Evolutionary conservation across 2,888 invertebrate genomes (phyloP), one percentile per base, ranked within the genome.

Genomic region (Tetheella fluctuosa): DNA sequence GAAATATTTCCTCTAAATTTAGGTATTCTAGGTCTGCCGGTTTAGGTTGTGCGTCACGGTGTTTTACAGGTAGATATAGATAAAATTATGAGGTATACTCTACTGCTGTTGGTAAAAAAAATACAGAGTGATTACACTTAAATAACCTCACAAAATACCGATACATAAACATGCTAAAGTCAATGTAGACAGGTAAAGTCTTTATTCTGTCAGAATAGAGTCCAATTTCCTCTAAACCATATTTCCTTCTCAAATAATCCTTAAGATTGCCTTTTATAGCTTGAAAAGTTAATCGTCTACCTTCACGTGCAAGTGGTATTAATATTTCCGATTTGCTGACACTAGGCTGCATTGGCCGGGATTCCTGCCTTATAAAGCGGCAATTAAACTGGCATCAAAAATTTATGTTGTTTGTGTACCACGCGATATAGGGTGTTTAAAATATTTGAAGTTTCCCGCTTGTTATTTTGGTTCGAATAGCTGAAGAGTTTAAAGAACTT

Each of bases 271-370:
- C 20, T 20, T 48, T 48, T 20, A 5, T n/a, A n/a, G n/a, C n/a
- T n/a, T n/a, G n/a, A 65, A 75, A 79, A 72, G 78, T 75, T 73
- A 77, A 79, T 71, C 71, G 74, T 2, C 61, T 58, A 23, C 57
- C 54, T 67, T 83, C 74, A 81, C 80, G 82, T 82, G 83, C 64
- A 20, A 39, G 53, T 59, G 72, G 64, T 77, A 77, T 79, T 80
- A 80, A 78, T 79, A 78, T 77, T 80, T 78, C 73, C 75, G 57
- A 65, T 67, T 68, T 54, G 61, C 64, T 65, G 69, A 65, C 67
- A 64, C 58, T 54, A 48, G 55, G 62, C 62, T 61, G 56, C 58
- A 62, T 64, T 61, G 60, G 20, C 59, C 53, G 48, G 52, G 56
- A 53, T 30, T 62, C 58, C 39, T 58, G 57, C 55, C 61, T 59